Percentiles rank a stretch among this genome's conserved stretches.
Evolutionary conservation across 2,113 vertebrate genomes (phyloP).

Genomic region (Hemiprocne comata): DNA sequence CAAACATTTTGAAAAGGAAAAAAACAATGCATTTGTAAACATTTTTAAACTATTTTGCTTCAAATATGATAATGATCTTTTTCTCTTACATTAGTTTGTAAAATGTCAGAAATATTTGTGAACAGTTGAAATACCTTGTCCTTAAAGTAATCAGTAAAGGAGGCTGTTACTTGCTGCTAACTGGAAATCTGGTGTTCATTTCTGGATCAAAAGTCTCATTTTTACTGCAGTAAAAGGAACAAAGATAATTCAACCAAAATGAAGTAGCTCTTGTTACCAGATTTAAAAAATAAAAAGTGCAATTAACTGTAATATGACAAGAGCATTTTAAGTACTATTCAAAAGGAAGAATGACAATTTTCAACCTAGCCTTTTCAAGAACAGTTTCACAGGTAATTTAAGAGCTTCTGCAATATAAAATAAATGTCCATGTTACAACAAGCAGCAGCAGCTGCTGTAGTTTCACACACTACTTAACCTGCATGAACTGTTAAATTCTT

Average conservation of each 20-base stretch:
- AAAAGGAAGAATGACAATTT: not conserved
- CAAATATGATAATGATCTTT: not conserved
- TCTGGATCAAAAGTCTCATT: not conserved
- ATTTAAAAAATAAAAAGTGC: not conserved
- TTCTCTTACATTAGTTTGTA: not conserved
- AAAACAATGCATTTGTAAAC: not conserved
- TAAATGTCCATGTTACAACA: not conserved
- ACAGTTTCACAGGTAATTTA: not conserved
- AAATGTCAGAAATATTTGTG: conserved; percentile 30
- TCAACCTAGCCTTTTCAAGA: not conserved
- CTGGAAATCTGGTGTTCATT: not conserved
- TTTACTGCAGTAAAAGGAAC: not conserved
- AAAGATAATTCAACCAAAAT: not conserved
- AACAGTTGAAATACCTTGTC: conserved; percentile 43
- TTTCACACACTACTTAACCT: not conserved
- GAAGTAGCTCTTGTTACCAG: not conserved
- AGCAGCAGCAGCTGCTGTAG: not conserved
- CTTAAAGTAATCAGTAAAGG: conserved; percentile 50
- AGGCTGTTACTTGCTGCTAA: conserved; percentile 14
- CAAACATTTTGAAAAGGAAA: not conserved
- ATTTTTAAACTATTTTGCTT: not conserved
- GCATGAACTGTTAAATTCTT: not conserved
- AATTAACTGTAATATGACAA: not conserved
- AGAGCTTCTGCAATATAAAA: not conserved
- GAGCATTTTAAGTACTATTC: not conserved